A percentile compares a stretch with the other conserved stretches of the same genome.
Conservation (phyloP, 2,797 vertebrate species). For the Phalloptychus januarius region DNA sequence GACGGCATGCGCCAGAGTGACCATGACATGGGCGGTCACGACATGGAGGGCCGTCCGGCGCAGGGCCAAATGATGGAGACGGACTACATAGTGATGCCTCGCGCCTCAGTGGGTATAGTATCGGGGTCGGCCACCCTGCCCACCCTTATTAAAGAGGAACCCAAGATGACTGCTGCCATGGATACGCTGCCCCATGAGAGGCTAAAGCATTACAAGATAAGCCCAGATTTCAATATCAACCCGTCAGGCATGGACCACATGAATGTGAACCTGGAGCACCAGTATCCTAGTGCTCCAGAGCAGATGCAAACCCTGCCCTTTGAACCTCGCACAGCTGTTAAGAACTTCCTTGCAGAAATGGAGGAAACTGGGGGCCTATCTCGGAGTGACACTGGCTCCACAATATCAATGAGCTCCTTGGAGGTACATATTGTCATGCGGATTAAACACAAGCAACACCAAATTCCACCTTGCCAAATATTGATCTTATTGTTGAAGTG, state of each 20-base stretch:
- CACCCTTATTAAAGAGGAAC: slow-evolving; percentile 92
- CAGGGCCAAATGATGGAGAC: slow-evolving; percentile 96
- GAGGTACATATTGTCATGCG: slow-evolving; percentile 85
- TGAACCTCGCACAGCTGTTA: slow-evolving; percentile 97
- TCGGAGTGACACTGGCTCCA: slow-evolving; percentile 97
- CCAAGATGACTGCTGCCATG: slow-evolving; percentile 95
- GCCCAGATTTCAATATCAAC: slow-evolving; percentile 92
- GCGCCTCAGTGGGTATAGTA: slow-evolving; percentile 68
- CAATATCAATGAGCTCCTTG: slow-evolving; percentile 99
- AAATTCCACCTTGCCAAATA: slow-evolving; percentile 13
- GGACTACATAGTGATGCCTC: slow-evolving; percentile 98
- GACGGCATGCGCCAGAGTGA: slow-evolving; percentile 92
- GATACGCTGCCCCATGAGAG: slow-evolving; percentile 95
- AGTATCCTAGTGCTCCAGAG: slow-evolving; percentile 84
- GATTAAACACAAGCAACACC: slow-evolving; percentile 23
- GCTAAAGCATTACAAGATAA: slow-evolving; percentile 98
- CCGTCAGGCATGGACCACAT: slow-evolving; percentile 95
- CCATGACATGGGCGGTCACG: slow-evolving; percentile 88
- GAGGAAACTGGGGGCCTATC: slow-evolving; percentile 93
- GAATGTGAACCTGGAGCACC: slow-evolving; percentile 94
- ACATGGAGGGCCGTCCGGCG: slow-evolving; percentile 84
- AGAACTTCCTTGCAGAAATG: slow-evolving; percentile 99
- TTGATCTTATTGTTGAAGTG: background rate
- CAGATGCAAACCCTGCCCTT: slow-evolving; percentile 97
- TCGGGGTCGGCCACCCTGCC: slow-evolving; percentile 86